Base-by-base conservation (phyloP, 35 echinoderm and acorn worm species). In the Acanthaster planci region DNA sequence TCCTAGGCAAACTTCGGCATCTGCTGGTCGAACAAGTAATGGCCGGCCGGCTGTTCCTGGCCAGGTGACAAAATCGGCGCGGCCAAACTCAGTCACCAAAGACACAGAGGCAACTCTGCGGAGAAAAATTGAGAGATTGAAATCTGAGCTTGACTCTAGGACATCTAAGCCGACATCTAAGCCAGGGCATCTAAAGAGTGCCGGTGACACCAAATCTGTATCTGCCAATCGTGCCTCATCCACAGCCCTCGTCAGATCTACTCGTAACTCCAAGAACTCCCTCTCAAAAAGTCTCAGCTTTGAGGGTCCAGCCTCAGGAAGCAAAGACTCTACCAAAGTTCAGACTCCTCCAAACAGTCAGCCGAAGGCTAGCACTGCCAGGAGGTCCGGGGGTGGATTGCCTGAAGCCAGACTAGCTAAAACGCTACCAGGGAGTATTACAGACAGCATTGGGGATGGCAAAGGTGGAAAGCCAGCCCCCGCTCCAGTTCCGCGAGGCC, bases 51-150 rank as follows among this genome's bases (percentile, higher is more conserved):
- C 64, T 2, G 64, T 26, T 6, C 64, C 23, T 31, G 64, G 64
- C 29, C 64, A 72, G 30, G 26, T 26, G 26, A 2, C 64, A 0
- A 72, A 72, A 72, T 31, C 59, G 8, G 18, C n/a, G n/a, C 64
- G 64, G 26, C 30, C 29, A 12, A 14, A 19, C 9, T 26, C 64
- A 30, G 64, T 72, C 64, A 72, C 64, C 29, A 72, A 34, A 31
- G 64, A 72, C 23, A 72, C 64, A 21, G 64, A 72, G 64, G 64
- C 64, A 31, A 72, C 64, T 0, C 64, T 72, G 26, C 23, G 64
- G 30, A 2, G 64, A 7, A 72, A 72, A 26, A 72, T 72, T 9
- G 64, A 72, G 34, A 2, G 64, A 72, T 72, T 72, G 30, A 72
- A 72, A 72, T 34, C 34, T 0, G 64, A 72, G 34, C 34, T 72